These are phyloP conservation scores for Ceratina calcarata DNA, from an alignment of 1,140 invertebrate species.

Conservation along the genomic window DNA sequence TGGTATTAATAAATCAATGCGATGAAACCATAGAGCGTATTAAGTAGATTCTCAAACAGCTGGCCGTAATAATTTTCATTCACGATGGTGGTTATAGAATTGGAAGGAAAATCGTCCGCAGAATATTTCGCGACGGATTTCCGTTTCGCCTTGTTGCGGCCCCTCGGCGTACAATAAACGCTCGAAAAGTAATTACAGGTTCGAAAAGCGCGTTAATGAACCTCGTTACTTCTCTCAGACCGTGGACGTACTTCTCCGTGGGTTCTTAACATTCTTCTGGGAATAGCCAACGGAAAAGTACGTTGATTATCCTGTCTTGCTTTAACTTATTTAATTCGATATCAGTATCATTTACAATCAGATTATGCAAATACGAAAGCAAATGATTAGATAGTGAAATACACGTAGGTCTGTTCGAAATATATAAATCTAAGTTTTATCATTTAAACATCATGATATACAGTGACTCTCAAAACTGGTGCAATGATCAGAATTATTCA, in stretches of 20 bases:
- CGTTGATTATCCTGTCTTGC: no score
- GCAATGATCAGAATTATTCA: no score
- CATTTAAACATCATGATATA: no score
- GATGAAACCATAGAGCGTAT: neutral
- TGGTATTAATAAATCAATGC: neutral
- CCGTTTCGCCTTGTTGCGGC: neutral
- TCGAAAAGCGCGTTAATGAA: conserved; percentile 10
- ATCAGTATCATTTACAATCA: no score
- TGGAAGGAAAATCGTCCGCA: neutral
- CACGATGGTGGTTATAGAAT: conserved; percentile 14
- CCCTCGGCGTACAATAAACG: conserved; percentile 11
- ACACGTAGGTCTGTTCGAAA: no score
- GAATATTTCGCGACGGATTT: conserved; percentile 1
- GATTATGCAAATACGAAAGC: no score
- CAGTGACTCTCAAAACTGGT: no score
- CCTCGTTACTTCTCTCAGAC: neutral
- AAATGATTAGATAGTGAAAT: no score
- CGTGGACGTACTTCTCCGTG: neutral
- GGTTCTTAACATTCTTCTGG: neutral
- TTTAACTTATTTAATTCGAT: no score
- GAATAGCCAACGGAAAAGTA: no score
- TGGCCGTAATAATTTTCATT: neutral
- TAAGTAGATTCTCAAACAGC: neutral
- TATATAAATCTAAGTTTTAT: no score
- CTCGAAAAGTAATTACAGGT: conserved; percentile 29